A percentile compares a stretch with the other conserved stretches of the same genome.
These are phyloP conservation scores for Charanyca ferruginea DNA, from an alignment of 2,888 invertebrate species.

Conservation along the genomic window DNA sequence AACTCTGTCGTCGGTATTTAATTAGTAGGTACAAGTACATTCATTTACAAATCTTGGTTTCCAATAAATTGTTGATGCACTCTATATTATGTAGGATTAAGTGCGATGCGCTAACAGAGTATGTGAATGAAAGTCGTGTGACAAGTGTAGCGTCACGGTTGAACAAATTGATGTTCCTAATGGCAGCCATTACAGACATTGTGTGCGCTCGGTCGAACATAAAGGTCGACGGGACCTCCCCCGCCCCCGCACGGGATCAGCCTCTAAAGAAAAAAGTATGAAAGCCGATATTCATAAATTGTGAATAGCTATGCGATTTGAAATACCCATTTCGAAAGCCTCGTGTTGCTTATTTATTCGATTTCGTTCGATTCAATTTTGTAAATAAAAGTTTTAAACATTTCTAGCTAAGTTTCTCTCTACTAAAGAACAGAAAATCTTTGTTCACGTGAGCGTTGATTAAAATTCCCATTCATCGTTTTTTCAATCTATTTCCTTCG, in stretches of 20 bases:
- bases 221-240: slow-evolving; percentile 76
- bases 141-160: slow-evolving; percentile 84
- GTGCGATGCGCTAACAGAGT: slow-evolving; percentile 73
- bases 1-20: slow-evolving; percentile 3
- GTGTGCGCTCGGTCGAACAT: slow-evolving; percentile 85
- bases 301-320: slow-evolving; percentile 73
- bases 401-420: slow-evolving; percentile 43
- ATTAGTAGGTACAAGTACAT: slow-evolving; percentile 5
- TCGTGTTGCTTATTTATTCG: slow-evolving; percentile 72
- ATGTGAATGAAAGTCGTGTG: slow-evolving; percentile 78
- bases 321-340: slow-evolving; percentile 72
- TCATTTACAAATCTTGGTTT: slow-evolving; percentile 10
- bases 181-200: slow-evolving; percentile 86
- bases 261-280: slow-evolving; percentile 76
- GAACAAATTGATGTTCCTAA: slow-evolving; percentile 86
- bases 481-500: slow-evolving; percentile 67
- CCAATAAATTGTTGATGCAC: slow-evolving; percentile 7
- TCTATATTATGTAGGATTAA: slow-evolving; percentile 49
- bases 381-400: slow-evolving; percentile 63
- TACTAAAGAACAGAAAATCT: slow-evolving; percentile 60
- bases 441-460: slow-evolving; percentile 68
- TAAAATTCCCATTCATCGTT: slow-evolving; percentile 73
- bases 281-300: slow-evolving; percentile 83
- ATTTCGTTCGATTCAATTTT: slow-evolving; percentile 68
- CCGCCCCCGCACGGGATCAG: slow-evolving; percentile 72